phyloP scores from a whole-genome alignment of 2,888 invertebrate species.

The Drosophila colorata region DNA sequence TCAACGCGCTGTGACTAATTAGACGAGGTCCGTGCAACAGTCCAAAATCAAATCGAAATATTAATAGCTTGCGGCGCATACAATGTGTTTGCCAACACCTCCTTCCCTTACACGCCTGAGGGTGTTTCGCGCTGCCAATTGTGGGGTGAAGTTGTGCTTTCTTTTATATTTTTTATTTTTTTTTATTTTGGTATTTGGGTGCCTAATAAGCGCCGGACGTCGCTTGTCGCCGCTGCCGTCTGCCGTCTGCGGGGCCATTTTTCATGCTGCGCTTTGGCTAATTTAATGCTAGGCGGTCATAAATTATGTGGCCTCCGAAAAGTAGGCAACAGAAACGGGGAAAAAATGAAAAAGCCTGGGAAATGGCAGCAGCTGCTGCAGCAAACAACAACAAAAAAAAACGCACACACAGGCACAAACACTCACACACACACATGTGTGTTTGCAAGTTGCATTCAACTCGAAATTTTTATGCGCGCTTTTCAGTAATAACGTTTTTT shows the following conservation, averaged over 20 bases:
- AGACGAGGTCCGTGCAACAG: slow-evolving; percentile 40
- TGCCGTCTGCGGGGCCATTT: slow-evolving; percentile 67
- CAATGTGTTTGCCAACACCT: slow-evolving; percentile 9
- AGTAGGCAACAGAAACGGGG: slow-evolving; percentile 62
- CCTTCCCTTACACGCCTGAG: neutral
- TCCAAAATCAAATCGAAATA: slow-evolving; percentile 65
- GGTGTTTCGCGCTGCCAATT: slow-evolving; percentile 12
- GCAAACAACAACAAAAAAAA: slow-evolving; percentile 19
- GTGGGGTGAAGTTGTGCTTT: slow-evolving; percentile 9
- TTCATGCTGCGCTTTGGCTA: slow-evolving; percentile 81
- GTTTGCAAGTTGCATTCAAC: slow-evolving; percentile 69
- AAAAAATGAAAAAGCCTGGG: slow-evolving; percentile 58
- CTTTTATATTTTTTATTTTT: slow-evolving; percentile 12
- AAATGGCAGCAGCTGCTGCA: slow-evolving; percentile 77
- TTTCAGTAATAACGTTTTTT: slow-evolving; percentile 66
- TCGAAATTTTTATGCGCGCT: slow-evolving; percentile 68
- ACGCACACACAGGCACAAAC: slow-evolving; percentile 1
- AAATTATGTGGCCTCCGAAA: slow-evolving; percentile 75
- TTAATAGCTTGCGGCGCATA: slow-evolving; percentile 51
- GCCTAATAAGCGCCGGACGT: slow-evolving; percentile 78
- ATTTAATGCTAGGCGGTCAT: slow-evolving; percentile 77
- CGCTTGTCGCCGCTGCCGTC: slow-evolving; percentile 64
- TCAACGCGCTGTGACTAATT: slow-evolving; percentile 56
- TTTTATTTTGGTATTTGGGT: slow-evolving; percentile 14
- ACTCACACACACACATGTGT: slow-evolving; percentile 22